Evolutionary conservation across 2,113 vertebrate species (phyloP), one percentile per base, ranked within the genome.

Genomic region (Xerus inauris): DNA sequence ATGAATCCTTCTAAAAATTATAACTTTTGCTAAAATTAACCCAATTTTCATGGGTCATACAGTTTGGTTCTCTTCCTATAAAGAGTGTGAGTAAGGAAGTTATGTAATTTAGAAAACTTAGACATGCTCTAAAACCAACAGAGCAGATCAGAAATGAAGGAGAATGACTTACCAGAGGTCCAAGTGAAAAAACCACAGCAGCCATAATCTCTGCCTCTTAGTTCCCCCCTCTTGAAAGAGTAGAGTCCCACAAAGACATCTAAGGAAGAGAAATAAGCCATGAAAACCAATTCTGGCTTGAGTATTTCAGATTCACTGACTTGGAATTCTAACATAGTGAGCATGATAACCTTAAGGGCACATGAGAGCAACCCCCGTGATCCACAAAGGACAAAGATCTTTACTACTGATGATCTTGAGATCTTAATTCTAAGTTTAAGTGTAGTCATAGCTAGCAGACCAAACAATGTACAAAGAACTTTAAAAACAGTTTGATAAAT

Each of bases 161-260:
- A 93, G 85, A 82, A n/a, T 5, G 47, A 94, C 93, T 95, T 80
- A 96, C 95, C 87, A 95, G 69, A 89, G 80, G 75, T 87, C 87
- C 91, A 95, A 69, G 9, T 14, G 94, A 67, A 87, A 94, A 95
- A 79, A 96, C 12, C 49, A 95, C 28, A 89, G 94, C 80, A 96
- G 90, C 75, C 96, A 94, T 95, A 64, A 93, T 95, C 35, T 96
- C 79, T 38, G 72, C 65, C 30, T 81, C 79, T 84, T 49, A 54
- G 45, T 75, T 64, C 24, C 73, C 17, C 28, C 83, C 57, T 94
- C 59, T 73, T 57, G 72, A 62, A 67, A 85, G 80, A 92, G 65
- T 47, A 19, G 54, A 71, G 59, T 94, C 35, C 51, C 85, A 54
- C 20, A 57, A 73, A 87, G 89, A 77, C 35, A 64, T 30, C 92